A percentile compares a stretch with the other conserved stretches of the same genome.
phyloP scores from a whole-genome alignment of 2,888 invertebrate genomes.

The Girardia tigrina region DNA sequence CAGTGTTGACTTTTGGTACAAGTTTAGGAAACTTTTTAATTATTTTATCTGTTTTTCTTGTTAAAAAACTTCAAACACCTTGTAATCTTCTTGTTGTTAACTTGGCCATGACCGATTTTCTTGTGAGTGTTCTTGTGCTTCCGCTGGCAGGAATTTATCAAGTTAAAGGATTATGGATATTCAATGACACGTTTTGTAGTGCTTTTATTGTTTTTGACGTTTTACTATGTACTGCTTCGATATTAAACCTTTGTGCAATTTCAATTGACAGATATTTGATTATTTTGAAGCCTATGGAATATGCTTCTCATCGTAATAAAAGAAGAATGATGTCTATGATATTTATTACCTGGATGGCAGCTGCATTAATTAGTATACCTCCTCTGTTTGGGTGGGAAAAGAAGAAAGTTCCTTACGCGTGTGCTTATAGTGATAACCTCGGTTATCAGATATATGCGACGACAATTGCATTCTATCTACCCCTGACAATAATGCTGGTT shows the following conservation, averaged over 20 bases:
- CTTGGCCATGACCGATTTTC: conserved; percentile 53
- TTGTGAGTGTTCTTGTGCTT: conserved; percentile 54
- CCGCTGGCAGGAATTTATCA: conserved; percentile 52
- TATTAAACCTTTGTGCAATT: conserved; percentile 54
- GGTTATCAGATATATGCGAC: conserved; percentile 88
- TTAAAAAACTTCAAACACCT: conserved; percentile 51
- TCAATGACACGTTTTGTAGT: conserved; percentile 50
- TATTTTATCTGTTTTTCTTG: conserved; percentile 53
- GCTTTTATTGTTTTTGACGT: conserved; percentile 54
- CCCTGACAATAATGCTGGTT: conserved; percentile 81
- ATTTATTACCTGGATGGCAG: conserved; percentile 75
- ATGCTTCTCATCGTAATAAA: conserved; percentile 83
- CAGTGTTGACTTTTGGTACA: conserved; percentile 50
- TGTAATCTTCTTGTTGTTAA: conserved; percentile 51
- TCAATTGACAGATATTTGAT: conserved; percentile 53
- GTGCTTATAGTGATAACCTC: conserved; percentile 61
- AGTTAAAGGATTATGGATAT: conserved; percentile 45
- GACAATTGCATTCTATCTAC: conserved; percentile 74
- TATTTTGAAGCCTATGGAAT: conserved; percentile 70
- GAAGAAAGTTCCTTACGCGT: conserved; percentile 55
- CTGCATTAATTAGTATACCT: conserved; percentile 79
- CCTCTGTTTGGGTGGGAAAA: conserved; percentile 55
- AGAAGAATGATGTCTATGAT: conserved; percentile 69
- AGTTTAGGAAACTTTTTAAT: conserved; percentile 54
- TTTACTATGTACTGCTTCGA: conserved; percentile 54